Evolutionary conservation across 1,140 invertebrate genomes (phyloP).

Genomic region (Trichonephila clavata): DNA sequence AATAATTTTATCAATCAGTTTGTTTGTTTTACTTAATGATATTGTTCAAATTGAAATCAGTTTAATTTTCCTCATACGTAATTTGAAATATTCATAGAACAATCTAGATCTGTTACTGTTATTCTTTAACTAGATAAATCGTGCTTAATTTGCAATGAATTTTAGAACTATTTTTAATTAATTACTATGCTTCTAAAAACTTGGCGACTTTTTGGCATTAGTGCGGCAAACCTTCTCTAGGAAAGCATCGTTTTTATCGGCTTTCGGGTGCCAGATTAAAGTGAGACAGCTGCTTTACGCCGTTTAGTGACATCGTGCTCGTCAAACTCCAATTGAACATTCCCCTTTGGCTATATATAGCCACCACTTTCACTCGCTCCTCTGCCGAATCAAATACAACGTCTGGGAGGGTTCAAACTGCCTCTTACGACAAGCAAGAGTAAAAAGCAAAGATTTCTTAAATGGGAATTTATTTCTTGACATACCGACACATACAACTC

Average conservation of each 20-base stretch:
- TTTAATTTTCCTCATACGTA: too few relatives aligned
- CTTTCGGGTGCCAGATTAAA: slow-evolving; percentile 37
- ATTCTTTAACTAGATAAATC: too few relatives aligned
- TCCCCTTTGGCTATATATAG: neutral
- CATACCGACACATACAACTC: too few relatives aligned
- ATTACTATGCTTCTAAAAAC: neutral
- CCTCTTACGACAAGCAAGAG: neutral
- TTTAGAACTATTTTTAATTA: neutral
- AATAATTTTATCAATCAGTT: too few relatives aligned
- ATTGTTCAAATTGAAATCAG: too few relatives aligned
- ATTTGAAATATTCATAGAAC: too few relatives aligned
- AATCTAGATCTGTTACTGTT: too few relatives aligned
- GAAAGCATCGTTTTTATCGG: slow-evolving; percentile 42
- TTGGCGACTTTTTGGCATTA: neutral
- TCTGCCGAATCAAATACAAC: neutral
- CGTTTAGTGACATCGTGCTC: slow-evolving; percentile 67
- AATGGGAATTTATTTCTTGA: too few relatives aligned
- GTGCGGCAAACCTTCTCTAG: neutral
- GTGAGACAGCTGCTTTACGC: slow-evolving; percentile 60
- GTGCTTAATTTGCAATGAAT: too few relatives aligned
- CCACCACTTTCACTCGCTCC: neutral
- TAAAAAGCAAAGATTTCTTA: too few relatives aligned
- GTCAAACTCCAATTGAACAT: slow-evolving; percentile 61
- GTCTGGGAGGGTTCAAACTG: neutral
- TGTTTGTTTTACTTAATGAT: too few relatives aligned